Percentiles rank a stretch among this genome's conserved stretches.
phyloP scores from a whole-genome alignment of 2,113 vertebrate genomes.

The Scomber japonicus region DNA sequence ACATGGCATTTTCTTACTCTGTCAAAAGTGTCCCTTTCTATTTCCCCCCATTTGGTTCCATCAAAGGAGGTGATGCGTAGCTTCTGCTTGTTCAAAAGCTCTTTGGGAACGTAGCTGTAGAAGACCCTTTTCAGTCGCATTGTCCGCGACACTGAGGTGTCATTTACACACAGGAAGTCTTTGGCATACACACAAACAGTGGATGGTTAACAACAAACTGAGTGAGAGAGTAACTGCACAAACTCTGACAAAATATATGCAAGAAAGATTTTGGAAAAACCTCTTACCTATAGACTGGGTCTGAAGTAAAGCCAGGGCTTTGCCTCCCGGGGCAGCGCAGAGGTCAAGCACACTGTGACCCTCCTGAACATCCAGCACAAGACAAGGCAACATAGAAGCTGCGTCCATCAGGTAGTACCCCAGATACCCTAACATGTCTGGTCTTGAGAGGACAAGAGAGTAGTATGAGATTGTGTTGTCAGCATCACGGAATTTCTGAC shows the following conservation, averaged over 20 bases:
- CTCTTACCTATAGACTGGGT: conserved; percentile 88
- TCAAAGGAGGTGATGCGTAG: conserved; percentile 88
- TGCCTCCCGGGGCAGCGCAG: conserved; percentile 96
- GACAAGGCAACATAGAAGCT: conserved; percentile 92
- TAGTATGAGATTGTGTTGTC: neutral
- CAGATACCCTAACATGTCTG: conserved; percentile 82
- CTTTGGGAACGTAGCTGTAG: conserved; percentile 87
- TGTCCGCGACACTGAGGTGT: conserved; percentile 88
- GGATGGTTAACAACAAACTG: neutral
- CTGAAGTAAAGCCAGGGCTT: conserved; percentile 92
- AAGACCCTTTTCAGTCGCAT: conserved; percentile 86
- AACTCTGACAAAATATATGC: neutral
- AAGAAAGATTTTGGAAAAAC: neutral
- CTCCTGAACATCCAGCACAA: conserved; percentile 88
- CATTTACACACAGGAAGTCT: conserved; percentile 91
- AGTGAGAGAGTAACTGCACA: neutral
- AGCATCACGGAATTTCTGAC: no score
- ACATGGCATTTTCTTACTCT: conserved; percentile 83
- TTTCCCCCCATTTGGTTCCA: conserved; percentile 89
- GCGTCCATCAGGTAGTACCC: conserved; percentile 95
- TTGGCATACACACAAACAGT: conserved; percentile 1
- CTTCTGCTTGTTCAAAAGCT: conserved; percentile 71
- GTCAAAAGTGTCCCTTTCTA: conserved; percentile 88
- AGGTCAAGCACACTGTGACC: conserved; percentile 91
- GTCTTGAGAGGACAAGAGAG: conserved; percentile 77